Conservation (phyloP, 2,113 vertebrate genomes). For the Notothenia coriiceps region DNA sequence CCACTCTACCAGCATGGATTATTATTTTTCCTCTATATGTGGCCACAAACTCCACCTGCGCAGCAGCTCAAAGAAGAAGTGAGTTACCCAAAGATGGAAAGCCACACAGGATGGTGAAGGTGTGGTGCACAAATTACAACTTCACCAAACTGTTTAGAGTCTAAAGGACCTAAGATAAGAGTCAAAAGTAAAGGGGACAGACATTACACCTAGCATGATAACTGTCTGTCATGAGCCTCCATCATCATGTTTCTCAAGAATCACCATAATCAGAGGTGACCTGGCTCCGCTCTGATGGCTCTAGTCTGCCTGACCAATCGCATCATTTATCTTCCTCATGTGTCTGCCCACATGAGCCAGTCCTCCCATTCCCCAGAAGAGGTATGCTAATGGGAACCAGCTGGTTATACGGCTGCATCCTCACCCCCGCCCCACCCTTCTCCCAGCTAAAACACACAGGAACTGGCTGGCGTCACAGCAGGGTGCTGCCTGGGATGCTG, state of each 20-base stretch:
- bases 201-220: conserved; percentile 46
- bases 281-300: conserved; percentile 42
- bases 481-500: conserved; percentile 56
- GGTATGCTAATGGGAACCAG: conserved; percentile 85
- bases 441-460: conserved; percentile 53
- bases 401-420: conserved; percentile 74
- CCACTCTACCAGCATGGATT: conserved; percentile 20
- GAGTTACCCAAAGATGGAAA: conserved; percentile 11
- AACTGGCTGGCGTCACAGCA: conserved; percentile 55
- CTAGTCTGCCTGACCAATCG: conserved; percentile 62
- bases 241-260: conserved; percentile 60
- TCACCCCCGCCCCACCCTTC: conserved; percentile 34
- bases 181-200: conserved; percentile 41
- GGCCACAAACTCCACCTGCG: conserved; percentile 35
- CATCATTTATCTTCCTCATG: conserved; percentile 76
- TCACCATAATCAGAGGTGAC: conserved; percentile 72
- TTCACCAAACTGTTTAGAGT: conserved; percentile 42
- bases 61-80: conserved; percentile 23
- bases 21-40: conserved; percentile 21
- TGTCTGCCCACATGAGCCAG: conserved; percentile 73
- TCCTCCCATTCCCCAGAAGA: conserved; percentile 68
- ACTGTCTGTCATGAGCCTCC: conserved; percentile 26
- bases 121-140: conserved; percentile 51
- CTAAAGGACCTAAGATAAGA: conserved; percentile 38
- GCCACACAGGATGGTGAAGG: conserved; percentile 51